Percentiles rank a stretch among this genome's conserved stretches.
Evolutionary conservation across 2,113 vertebrate species (phyloP).

Genomic region (Chaetura pelagica): DNA sequence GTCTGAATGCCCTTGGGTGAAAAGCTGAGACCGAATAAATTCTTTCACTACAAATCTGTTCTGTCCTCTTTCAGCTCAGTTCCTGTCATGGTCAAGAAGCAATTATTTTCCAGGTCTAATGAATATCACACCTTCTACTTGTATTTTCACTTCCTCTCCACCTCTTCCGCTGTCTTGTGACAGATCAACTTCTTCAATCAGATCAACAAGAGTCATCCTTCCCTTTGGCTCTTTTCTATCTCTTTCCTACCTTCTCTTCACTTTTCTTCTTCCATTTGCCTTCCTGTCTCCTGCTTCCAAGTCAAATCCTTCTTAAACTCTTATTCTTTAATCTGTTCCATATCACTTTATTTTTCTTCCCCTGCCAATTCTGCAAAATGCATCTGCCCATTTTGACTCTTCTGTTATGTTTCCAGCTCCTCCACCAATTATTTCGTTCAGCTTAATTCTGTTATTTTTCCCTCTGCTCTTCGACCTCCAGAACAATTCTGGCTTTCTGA

Average conservation of each 20-base stretch:
- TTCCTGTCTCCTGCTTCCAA: background rate
- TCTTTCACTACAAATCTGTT: background rate
- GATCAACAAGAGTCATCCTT: background rate
- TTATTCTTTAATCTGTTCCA: background rate
- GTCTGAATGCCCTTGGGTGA: background rate
- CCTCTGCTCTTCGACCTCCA: background rate
- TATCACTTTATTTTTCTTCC: background rate
- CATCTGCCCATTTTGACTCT: background rate
- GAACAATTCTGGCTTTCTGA: background rate
- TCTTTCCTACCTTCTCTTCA: background rate
- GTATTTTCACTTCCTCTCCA: background rate
- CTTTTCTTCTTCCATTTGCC: background rate
- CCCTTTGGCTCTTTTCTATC: background rate
- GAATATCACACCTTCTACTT: background rate
- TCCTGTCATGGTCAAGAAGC: background rate
- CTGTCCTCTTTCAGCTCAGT: background rate
- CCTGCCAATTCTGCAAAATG: background rate
- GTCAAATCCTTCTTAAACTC: background rate
- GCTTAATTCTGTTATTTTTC: background rate
- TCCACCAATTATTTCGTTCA: background rate
- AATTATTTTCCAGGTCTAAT: background rate
- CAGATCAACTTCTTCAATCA: background rate
- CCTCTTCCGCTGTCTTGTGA: background rate
- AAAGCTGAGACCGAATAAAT: background rate
- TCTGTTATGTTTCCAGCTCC: background rate